A percentile compares a stretch with the other conserved stretches of the same genome.
Conservation (phyloP, 1,140 invertebrate genomes). For the Scaptomyza graminum region DNA sequence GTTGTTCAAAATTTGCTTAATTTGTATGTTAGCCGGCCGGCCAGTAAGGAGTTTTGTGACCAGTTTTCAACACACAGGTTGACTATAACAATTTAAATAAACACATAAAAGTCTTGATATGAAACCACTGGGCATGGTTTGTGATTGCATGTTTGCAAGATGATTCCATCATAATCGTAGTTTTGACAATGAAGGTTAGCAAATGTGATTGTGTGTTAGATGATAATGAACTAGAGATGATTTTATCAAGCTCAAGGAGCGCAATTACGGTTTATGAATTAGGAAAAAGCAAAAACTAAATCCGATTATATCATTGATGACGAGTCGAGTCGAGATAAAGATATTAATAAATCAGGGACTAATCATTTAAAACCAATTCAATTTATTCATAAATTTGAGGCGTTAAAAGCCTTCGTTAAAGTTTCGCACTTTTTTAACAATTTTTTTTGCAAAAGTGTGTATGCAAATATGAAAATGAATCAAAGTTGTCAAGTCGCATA, state of each 20-base stretch:
- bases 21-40: background rate
- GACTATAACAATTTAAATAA: conserved; percentile 37
- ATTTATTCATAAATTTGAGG: too few relatives aligned
- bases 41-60: conserved; percentile 20
- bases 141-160: conserved; percentile 4
- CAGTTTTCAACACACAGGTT: conserved; percentile 9
- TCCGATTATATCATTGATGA: too few relatives aligned
- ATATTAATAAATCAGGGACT: too few relatives aligned
- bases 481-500: too few relatives aligned
- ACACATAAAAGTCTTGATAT: conserved; percentile 28
- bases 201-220: background rate
- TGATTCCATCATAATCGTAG: conserved; percentile 1
- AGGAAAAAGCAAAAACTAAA: background rate
- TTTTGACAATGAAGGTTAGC: conserved; percentile 13
- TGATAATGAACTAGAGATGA: background rate
- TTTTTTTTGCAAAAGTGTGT: too few relatives aligned
- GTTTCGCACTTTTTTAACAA: too few relatives aligned
- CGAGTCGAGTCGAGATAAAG: too few relatives aligned
- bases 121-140: background rate
- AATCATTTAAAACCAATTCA: too few relatives aligned
- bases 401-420: too few relatives aligned
- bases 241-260: background rate
- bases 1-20: conserved; percentile 13
- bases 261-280: background rate
- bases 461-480: too few relatives aligned